Conservation (phyloP, 2,888 invertebrate genomes). For the Physocephala rufipes region DNA sequence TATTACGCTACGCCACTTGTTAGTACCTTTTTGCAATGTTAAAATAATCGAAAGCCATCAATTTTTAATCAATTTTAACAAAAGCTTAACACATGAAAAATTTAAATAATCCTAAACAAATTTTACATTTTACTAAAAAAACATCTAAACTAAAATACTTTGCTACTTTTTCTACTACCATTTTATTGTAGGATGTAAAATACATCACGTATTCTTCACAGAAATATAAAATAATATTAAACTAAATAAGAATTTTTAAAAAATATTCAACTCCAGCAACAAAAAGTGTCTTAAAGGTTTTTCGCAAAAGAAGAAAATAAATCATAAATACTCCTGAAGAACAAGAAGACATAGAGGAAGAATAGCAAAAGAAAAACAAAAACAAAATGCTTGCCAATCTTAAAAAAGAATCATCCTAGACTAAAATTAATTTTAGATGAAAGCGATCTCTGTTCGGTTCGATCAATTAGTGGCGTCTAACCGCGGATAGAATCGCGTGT, state of each 20-base stretch:
- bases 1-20: constrained; percentile 43
- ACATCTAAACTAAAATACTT: constrained; percentile 5
- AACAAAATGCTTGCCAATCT: constrained; percentile 51
- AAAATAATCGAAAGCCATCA: constrained; percentile 38
- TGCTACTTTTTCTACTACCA: constrained; percentile 28
- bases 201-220: background rate
- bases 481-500: constrained; percentile 46
- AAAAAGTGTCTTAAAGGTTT: constrained; percentile 54
- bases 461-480: background rate
- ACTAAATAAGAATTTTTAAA: background rate
- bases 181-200: constrained; percentile 3
- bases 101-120: background rate
- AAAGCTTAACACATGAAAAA: background rate
- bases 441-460: background rate
- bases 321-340: constrained; percentile 32
- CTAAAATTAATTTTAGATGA: constrained; percentile 14
- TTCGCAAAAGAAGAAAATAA: constrained; percentile 25
- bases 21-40: constrained; percentile 52
- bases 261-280: background rate
- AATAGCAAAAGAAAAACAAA: constrained; percentile 37
- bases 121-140: constrained; percentile 7
- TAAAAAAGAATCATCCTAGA: constrained; percentile 26
- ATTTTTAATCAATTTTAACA: constrained; percentile 40
- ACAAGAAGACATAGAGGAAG: background rate
- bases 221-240: constrained; percentile 1